Percentiles rank a stretch among this genome's conserved stretches.
These are phyloP conservation scores for Phylloscopus collybita DNA, from an alignment of 2,797 vertebrate genomes.

Conservation along the genomic window DNA sequence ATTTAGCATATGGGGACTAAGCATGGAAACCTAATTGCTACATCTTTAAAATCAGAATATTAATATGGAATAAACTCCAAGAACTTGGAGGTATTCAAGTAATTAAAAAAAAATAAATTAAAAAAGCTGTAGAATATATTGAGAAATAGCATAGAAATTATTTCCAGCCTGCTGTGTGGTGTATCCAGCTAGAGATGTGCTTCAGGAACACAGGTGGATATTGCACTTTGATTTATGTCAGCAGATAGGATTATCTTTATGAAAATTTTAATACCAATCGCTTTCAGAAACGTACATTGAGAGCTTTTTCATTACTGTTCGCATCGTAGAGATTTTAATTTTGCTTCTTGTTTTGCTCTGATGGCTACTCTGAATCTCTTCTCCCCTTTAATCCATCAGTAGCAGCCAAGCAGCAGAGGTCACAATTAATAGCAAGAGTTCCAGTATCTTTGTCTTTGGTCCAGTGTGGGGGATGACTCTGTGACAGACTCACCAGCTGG, in stretches of 20 bases:
- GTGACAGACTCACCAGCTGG: not conserved
- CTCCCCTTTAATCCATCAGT: not conserved
- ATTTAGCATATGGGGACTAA: not conserved
- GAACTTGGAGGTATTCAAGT: not conserved
- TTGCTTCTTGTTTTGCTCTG: not conserved
- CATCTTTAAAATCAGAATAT: not conserved
- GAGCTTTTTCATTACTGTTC: not conserved
- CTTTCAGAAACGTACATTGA: not conserved
- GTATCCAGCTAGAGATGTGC: not conserved
- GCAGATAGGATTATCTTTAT: not conserved
- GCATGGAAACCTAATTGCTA: not conserved
- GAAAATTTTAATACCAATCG: not conserved
- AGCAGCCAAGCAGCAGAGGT: not conserved
- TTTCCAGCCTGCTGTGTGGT: not conserved
- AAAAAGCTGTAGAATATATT: not conserved
- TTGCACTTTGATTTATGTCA: not conserved
- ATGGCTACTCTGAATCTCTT: not conserved
- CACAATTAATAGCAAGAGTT: not conserved
- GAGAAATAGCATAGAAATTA: not conserved
- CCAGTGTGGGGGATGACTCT: not conserved
- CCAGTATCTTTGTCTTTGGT: not conserved
- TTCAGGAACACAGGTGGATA: not conserved
- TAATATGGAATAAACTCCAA: not conserved
- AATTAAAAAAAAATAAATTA: not conserved
- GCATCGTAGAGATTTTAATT: not conserved